Evolutionary conservation across 2,888 invertebrate species (phyloP), one percentile per base, ranked within the genome.

Genomic region (Gastrophysa polygoni): DNA sequence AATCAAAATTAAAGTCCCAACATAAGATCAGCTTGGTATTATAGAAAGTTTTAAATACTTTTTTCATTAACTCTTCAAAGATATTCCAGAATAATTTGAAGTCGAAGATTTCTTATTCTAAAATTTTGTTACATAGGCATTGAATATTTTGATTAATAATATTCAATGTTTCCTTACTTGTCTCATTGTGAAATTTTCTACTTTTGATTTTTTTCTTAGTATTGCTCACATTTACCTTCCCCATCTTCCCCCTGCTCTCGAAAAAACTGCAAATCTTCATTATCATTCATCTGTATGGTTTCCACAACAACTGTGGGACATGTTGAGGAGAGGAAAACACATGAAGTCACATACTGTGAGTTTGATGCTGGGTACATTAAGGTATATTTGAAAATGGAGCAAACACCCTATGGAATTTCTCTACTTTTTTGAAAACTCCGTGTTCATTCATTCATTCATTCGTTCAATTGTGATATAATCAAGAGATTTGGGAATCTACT

Each of bases 401-500:
- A 20, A 47, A 47, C 47, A 47, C 47, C 21, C 10, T 20, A 7
- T 47, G 47, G 20, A 47, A 47, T 21, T 47, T 47, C 11, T 47
- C 20, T 18, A 20, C 21, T 47, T 20, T 47, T 47, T 47, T 47
- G 47, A 20, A 47, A 47, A 20, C 47, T 47, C 7, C 21, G 47
- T 8, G 47, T 47, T 20, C 4, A 14, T 47, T 47, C 47, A 20
- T 47, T 20, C 20, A 6, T 18, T 6, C 20, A 47, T 47, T 47
- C 47, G 20, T 47, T 47, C 11, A 20, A 20, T 47, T 47, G 21
- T 47, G 47, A 20, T 47, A 47, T 47, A 47, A 47, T 47, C 20
- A 47, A 20, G 20, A 47, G 47, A 17, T 47, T 47, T 47, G 47
- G 17, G 47, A 47, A 47, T 47, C 20, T 47, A 47, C 47, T 47